Evolutionary conservation across 2,113 vertebrate species (phyloP).

Genomic region (Trachemys scripta): DNA sequence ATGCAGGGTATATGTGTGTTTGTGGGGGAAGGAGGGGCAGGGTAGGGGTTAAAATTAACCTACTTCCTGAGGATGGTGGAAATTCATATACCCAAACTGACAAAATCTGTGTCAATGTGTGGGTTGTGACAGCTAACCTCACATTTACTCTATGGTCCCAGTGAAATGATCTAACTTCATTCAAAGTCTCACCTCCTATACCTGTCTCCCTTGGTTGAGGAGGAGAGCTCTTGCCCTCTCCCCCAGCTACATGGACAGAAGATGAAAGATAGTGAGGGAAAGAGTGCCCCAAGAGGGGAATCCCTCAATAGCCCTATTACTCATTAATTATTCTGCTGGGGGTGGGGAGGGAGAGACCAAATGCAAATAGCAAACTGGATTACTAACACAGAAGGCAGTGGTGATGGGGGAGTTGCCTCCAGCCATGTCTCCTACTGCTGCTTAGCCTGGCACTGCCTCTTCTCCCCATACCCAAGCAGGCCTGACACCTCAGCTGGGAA

Average conservation of each 20-base stretch:
- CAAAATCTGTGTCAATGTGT: conserved; percentile 38
- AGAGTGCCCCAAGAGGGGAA: neutral
- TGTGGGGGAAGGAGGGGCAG: conserved; percentile 25
- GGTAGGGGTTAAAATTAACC: neutral
- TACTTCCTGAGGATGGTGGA: conserved; percentile 37
- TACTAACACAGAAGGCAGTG: neutral
- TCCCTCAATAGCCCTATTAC: neutral
- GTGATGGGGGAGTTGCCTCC: neutral
- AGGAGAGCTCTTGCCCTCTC: neutral
- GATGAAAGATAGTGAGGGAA: neutral
- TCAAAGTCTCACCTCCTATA: conserved; percentile 1
- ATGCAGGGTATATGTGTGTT: conserved; percentile 1
- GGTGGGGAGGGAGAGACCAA: neutral
- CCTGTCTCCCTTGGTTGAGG: neutral
- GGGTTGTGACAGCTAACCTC: conserved; percentile 3
- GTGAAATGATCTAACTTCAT: conserved; percentile 27
- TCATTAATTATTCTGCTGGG: neutral
- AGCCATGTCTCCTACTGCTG: neutral
- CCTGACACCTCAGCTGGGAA: neutral
- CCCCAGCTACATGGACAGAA: neutral
- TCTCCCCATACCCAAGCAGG: neutral
- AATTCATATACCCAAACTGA: conserved; percentile 44
- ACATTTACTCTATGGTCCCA: neutral
- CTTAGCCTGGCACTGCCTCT: neutral
- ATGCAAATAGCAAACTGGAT: neutral